Evolutionary conservation across 2,888 invertebrate species (phyloP), one percentile per base, ranked within the genome.

Genomic region (Andrena trimmerana): DNA sequence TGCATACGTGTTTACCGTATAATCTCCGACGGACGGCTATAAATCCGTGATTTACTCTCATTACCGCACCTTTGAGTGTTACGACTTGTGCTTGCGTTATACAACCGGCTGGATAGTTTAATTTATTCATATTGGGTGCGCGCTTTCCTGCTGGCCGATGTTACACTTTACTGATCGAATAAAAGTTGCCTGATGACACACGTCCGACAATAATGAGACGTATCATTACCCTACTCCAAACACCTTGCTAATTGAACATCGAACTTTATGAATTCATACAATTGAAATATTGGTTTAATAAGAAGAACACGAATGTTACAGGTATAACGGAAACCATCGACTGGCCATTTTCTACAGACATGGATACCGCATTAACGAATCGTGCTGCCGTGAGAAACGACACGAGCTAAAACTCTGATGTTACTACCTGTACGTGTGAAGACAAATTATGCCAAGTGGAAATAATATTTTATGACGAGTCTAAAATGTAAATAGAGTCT

Each of bases 11-110:
- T 88, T 86, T 88, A 88, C 85, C 85, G 86, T 88, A 88, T 88
- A 88, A 88, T 88, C 88, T 84, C 81, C 80, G 85, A 87, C 84
- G 85, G 82, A 80, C 73, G 84, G 73, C 88, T 79, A 88, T 88
- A 88, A 88, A 88, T 88, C 83, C 83, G 72, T 88, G 88, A 88
- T 88, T 88, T 88, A 88, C 87, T 88, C 88, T 88, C 88, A 88
- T 88, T 88, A 88, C 88, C 84, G 67, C 63, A 81, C 82, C 85
- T 88, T 78, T 67, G 79, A 87, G 83, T 76, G 81, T 88, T 88
- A 88, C 88, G 87, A 86, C 84, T 81, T 68, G 82, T 66, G 78
- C 76, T 81, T 65, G 70, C 85, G 86, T 80, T 80, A 82, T 67
- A 86, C 81, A 78, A 66, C 78, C 86, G 79, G 29, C 78, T 73